Base-by-base conservation (phyloP, 1,140 invertebrate species). In the Araneus ventricosus region DNA sequence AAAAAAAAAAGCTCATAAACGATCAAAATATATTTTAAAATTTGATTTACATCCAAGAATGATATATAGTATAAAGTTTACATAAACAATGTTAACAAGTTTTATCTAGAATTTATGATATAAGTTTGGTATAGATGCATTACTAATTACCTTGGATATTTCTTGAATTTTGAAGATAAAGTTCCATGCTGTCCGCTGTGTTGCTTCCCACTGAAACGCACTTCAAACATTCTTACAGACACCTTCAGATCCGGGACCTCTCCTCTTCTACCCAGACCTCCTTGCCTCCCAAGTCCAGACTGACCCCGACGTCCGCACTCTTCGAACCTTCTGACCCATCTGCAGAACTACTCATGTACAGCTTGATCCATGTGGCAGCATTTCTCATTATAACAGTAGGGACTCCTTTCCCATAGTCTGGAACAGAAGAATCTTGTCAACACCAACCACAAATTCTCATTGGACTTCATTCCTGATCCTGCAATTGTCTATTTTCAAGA, bases 151-250 rank as follows among this genome's bases (percentile, higher is more conserved):
- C 30, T 70, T 30, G 7, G n/a, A 70, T 8, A 0, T n/a, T 20
- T 75, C 61, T 63, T 84, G 3, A 41, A n/a, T 67, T 45, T 45
- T 88, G 88, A 80, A 24, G 63, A 87, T 8, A 80, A 87, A 30
- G 59, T 63, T n/a, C 91, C 91, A 3, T 93, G 91, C 24, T 61
- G 91, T n/a, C 91, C 84, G 67, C 24, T 93, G 91, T 34, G 34
- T 88, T 27, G 91, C 63, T 39, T 87, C 91, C 91, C 84, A 7
- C 30, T 88, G 17, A 87, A 52, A 39, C 20, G n/a, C 17, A 79
- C 41, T 67, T 37, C 34, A 27, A 75, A 79, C 24, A 30, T 30
- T 41, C 70, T n/a, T 30, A 75, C 70, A 75, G 30, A 75, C 70
- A 20, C 30, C 70, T 20, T 75, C 70, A 34, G 70, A 75, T 59